Evolutionary conservation across 2,888 invertebrate species (phyloP).

Genomic region (Parnassius mnemosyne): DNA sequence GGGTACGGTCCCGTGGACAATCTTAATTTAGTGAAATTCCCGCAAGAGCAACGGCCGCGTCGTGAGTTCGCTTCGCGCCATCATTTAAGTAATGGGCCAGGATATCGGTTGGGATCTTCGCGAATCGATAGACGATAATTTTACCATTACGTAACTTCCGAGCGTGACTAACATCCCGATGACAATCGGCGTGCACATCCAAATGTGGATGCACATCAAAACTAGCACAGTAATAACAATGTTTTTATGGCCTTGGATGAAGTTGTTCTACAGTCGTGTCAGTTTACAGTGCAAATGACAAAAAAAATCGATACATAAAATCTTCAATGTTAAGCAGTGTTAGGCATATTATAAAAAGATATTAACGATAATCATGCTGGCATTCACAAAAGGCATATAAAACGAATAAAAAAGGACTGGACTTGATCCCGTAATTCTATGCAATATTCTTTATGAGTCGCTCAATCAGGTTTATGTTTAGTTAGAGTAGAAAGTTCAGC

Average conservation of each 20-base stretch:
- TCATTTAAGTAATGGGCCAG: conserved; percentile 59
- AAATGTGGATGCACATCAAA: conserved; percentile 12
- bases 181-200: conserved; percentile 10
- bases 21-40: conserved; percentile 55
- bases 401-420: too few species aligned
- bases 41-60: conserved; percentile 50
- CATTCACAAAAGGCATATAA: too few species aligned
- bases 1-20: conserved; percentile 31
- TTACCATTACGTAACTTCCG: conserved; percentile 21
- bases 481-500: background rate
- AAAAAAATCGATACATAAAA: too few species aligned
- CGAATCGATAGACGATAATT: conserved; percentile 30
- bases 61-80: conserved; percentile 59
- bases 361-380: too few species aligned
- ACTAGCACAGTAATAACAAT: background rate
- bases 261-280: too few species aligned
- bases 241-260: too few species aligned
- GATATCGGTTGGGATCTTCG: conserved; percentile 40
- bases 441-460: too few species aligned
- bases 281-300: too few species aligned
- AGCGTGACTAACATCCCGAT: conserved; percentile 21
- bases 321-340: too few species aligned
- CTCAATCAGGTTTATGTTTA: too few species aligned
- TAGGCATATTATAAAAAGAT: too few species aligned
- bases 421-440: too few species aligned